Evolutionary conservation across 2,113 vertebrate species (phyloP), one percentile per base, ranked within the genome.

Genomic region (Deroptyus accipitrinus): DNA sequence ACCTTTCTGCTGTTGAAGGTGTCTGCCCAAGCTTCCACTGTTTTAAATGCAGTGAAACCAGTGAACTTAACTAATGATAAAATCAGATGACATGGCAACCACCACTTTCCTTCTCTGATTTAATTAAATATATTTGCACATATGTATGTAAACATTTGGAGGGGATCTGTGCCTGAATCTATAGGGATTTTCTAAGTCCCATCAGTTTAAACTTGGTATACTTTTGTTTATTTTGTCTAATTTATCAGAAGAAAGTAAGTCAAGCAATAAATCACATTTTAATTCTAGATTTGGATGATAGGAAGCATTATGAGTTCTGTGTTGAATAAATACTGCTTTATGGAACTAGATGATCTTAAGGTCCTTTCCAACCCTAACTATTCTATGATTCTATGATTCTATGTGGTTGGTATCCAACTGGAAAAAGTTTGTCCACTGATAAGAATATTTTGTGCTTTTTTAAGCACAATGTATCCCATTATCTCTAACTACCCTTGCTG

Each of bases 111-210:
- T 54, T 35, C 16, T 33, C 49, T 67, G 11, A 62, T 49, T 67
- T 69, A 76, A 51, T 52, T 33, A 74, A n/a, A 54, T 35, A 2
- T 49, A 44, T 74, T 83, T 57, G 41, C 24, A 70, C 3, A 30
- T 39, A 37, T 10, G 4, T 2, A 11, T 37, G 15, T 46, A 70
- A 74, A 44, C 4, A 35, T n/a, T 62, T 62, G 14, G 27, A 66
- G 3, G 4, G 5, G 2, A 66, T 30, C 22, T 1, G 0, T 9
- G 10, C 10, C 15, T 61, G 24, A 74, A 52, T 83, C 28, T 8
- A 4, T 31, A 30, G 5, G 13, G 3, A 22, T 81, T 64, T 33
- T 17, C 35, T 52, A 49, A 67, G 46, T 49, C 70, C 6, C 74
- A 54, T 20, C 28, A 46, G 18, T 62, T 83, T 62, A 48, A 68